Evolutionary conservation across 2,113 vertebrate species (phyloP), one percentile per base, ranked within the genome.

Genomic region (Periophthalmodon schlosseri): DNA sequence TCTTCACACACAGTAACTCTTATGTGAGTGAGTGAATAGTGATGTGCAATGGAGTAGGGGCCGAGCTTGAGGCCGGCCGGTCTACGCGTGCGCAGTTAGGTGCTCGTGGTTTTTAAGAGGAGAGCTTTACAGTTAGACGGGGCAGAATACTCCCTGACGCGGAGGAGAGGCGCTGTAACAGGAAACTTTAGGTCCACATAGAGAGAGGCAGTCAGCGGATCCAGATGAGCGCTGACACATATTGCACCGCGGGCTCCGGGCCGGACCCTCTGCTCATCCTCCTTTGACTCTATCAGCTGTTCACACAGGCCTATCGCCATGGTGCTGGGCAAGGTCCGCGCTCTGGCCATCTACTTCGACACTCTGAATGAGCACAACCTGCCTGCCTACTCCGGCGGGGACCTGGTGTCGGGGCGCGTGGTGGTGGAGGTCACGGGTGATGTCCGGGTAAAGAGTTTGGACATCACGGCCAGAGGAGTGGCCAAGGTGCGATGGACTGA

Each of bases 401-500:
- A 99, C 86, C 93, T 95, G 33, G 96, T 99, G 93, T 98, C 97
- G 86, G 97, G 97, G 87, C 93, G 96, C 91, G 96, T 99, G 77
- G 91, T 91, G 79, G 92, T 99, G 92, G 96, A 99, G 89, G 97
- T 98, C 20, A 96, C 95, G 13, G 97, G 97, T 73, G 97, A 98
- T 80, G 96, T 99, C 52, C 91, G 96, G 65, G 97, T 97, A 18
- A 95, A 94, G 90, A 96, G 96, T 0, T 94, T 99, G 57, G 95
- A 95, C 89, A 95, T 99, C 28, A 93, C 95, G 68, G 96, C 97
- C 0, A 93, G 94, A 78, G 97, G 97, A 75, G 94, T 98, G 78
- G 97, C 97, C 4, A 99, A 99, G 92, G 97, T 99, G 77, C 96
- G 97, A 14, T 99, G 97, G 97, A 99, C 97, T 1, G 97, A 99